Percentiles rank a stretch among this genome's conserved stretches.
Evolutionary conservation across 2,113 vertebrate species (phyloP).

Genomic region (Rafetus swinhoei): DNA sequence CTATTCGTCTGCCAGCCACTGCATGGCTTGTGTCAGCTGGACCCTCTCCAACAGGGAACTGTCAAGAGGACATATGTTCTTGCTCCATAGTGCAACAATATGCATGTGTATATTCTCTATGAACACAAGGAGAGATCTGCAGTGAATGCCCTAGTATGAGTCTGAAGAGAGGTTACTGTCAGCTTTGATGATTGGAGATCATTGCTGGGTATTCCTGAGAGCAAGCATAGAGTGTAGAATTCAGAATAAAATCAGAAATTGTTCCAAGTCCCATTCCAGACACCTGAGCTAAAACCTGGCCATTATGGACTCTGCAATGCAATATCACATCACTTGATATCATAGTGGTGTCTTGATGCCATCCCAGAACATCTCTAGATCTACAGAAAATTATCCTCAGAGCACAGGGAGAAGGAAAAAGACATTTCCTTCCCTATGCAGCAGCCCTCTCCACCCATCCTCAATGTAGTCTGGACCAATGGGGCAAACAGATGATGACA

Average conservation of each 20-base stretch:
- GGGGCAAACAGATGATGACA: not conserved
- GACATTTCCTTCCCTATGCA: accelerated
- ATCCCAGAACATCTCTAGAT: not conserved
- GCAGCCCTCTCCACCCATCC: not conserved
- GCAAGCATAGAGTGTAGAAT: not conserved
- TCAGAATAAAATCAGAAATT: not conserved
- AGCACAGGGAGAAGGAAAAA: not conserved
- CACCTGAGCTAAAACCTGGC: not conserved
- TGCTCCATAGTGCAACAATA: not conserved
- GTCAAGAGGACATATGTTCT: accelerated
- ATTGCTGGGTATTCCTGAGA: not conserved
- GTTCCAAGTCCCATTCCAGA: not conserved
- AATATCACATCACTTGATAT: not conserved
- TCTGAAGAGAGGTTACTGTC: not conserved
- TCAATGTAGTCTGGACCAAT: not conserved
- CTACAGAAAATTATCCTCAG: not conserved
- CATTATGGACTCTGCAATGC: not conserved
- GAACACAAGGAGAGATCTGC: not conserved
- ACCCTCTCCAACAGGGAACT: not conserved
- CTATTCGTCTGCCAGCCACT: not conserved
- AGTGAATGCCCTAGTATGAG: not conserved
- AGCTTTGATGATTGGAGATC: not conserved
- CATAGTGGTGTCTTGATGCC: not conserved
- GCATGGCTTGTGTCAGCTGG: not conserved
- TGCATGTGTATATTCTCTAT: not conserved